Evolutionary conservation across 2,888 invertebrate species (phyloP).

Genomic region (Pachymerium ferrugineum): DNA sequence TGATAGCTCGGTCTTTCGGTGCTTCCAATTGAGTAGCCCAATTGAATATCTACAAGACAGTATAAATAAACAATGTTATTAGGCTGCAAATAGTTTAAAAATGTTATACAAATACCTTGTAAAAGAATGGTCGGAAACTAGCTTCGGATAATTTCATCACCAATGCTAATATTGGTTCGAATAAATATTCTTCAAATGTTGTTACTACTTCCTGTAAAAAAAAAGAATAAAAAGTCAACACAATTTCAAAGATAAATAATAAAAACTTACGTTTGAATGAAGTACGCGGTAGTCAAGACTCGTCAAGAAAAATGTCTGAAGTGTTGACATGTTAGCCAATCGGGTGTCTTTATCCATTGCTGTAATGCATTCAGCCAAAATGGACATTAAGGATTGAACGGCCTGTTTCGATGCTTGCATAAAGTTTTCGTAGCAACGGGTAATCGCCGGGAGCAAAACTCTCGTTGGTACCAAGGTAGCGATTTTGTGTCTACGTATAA

Average conservation of each 20-base stretch:
- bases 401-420: constrained; percentile 51
- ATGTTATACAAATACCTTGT: constrained; percentile 46
- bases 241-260: background rate
- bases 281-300: constrained; percentile 45
- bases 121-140: constrained; percentile 80
- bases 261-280: background rate
- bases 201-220: constrained; percentile 50
- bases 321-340: constrained; percentile 58
- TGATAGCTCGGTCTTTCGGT: constrained; percentile 62
- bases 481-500: constrained; percentile 41
- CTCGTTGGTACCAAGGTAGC: constrained; percentile 58
- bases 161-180: constrained; percentile 70
- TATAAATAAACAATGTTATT: background rate
- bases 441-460: constrained; percentile 53
- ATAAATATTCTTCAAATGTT: constrained; percentile 65
- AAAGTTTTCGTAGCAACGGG: constrained; percentile 59
- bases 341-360: constrained; percentile 61
- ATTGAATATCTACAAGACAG: constrained; percentile 63
- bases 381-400: constrained; percentile 64
- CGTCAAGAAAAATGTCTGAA: constrained; percentile 68
- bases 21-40: constrained; percentile 63
- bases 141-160: constrained; percentile 83
- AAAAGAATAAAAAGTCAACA: constrained; percentile 35
- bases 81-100: background rate
- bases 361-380: constrained; percentile 66